Conservation (phyloP, 2,113 vertebrate species). For the Pithys albifrons region DNA sequence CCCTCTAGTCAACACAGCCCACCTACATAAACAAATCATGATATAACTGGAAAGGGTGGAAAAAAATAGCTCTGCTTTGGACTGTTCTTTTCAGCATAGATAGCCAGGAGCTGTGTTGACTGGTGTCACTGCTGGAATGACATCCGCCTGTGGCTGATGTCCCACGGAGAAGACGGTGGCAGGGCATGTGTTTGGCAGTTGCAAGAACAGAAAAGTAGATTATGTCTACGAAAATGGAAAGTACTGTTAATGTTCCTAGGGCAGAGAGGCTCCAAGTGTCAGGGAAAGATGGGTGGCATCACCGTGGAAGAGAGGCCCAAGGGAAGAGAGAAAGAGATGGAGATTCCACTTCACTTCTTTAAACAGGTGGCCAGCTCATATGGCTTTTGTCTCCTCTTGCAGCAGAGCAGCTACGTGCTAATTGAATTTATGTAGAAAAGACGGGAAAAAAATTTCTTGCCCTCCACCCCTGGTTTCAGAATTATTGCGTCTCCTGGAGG, state of each 20-base stretch:
- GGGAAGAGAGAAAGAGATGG: neutral
- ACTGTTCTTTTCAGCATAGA: neutral
- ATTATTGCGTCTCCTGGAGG: neutral
- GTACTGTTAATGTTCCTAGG: neutral
- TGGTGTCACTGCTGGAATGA: neutral
- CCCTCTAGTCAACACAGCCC: neutral
- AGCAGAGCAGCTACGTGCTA: neutral
- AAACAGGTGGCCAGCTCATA: neutral
- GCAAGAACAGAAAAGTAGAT: neutral
- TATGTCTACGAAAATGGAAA: neutral
- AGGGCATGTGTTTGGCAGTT: neutral
- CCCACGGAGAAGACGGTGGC: neutral
- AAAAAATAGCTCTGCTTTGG: neutral
- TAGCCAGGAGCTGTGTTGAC: neutral
- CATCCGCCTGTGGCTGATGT: neutral
- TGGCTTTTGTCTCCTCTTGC: neutral
- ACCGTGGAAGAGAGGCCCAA: neutral
- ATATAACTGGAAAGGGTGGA: neutral
- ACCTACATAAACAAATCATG: neutral
- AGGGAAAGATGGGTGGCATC: neutral
- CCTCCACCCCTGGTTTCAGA: neutral
- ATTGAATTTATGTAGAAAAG: neutral
- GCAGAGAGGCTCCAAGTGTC: accelerated
- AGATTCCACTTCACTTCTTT: neutral
- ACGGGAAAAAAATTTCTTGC: neutral